Conservation (phyloP, 2,113 vertebrate species). For the Odobenus rosmarus region DNA sequence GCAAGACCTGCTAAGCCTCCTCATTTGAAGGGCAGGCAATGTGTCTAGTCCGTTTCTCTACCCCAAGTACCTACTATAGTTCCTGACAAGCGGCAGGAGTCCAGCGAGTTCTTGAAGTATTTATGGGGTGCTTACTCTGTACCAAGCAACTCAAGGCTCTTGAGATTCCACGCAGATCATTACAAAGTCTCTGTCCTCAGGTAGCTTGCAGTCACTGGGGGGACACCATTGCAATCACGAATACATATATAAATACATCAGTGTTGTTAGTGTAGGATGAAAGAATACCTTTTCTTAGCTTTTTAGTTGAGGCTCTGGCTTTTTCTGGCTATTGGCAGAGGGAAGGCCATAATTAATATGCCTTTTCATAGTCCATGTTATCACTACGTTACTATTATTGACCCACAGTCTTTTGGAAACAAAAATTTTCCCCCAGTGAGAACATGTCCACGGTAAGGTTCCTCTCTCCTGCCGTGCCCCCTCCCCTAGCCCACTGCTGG, state of each 20-base stretch:
- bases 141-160: not conserved
- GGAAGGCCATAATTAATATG: not conserved
- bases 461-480: not conserved
- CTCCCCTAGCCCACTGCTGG: not conserved
- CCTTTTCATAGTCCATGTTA: not conserved
- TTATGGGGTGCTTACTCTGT: not conserved
- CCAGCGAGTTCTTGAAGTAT: not conserved
- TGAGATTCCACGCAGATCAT: not conserved
- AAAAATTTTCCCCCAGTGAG: not conserved
- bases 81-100: not conserved
- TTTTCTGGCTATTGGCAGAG: not conserved
- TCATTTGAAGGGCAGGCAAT: not conserved
- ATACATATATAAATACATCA: not conserved
- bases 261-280: not conserved
- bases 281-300: not conserved
- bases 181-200: not conserved
- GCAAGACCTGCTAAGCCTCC: not conserved
- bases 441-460: not conserved
- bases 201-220: rapidly evolving
- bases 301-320: not conserved
- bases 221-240: not conserved
- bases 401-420: not conserved
- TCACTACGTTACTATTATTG: not conserved
- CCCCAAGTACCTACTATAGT: not conserved
- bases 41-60: not conserved